Evolutionary conservation across 2,888 invertebrate species (phyloP).

Genomic region (Lithophane ornitopus): DNA sequence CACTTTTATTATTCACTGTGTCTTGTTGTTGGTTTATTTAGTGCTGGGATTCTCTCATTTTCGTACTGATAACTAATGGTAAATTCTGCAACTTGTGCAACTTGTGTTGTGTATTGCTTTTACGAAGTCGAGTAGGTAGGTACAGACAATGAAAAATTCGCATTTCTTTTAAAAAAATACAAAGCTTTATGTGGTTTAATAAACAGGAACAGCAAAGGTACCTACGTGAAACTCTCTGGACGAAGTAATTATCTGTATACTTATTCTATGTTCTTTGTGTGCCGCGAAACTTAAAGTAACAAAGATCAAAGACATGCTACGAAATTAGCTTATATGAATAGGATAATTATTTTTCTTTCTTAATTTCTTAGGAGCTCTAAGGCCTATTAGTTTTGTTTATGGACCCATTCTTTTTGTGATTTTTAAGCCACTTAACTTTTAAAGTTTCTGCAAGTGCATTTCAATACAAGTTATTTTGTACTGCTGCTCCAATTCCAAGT

Average conservation of each 20-base stretch:
- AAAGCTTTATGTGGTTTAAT: conserved; percentile 9
- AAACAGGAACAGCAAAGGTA: conserved; percentile 15
- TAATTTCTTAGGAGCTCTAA: background rate
- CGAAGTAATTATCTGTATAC: conserved; percentile 33
- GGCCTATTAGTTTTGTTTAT: background rate
- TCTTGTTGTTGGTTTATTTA: background rate
- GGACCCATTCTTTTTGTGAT: background rate
- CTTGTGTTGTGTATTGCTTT: background rate
- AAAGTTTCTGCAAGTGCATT: background rate
- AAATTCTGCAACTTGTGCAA: background rate
- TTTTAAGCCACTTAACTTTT: background rate
- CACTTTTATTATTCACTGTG: conserved; percentile 26
- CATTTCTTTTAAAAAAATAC: background rate
- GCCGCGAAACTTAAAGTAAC: conserved; percentile 24
- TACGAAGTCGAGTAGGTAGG: background rate
- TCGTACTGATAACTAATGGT: background rate
- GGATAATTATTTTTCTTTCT: background rate
- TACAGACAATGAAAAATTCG: background rate
- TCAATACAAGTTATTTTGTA: background rate
- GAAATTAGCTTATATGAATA: conserved; percentile 25
- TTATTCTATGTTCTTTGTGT: conserved; percentile 28
- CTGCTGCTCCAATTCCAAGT: background rate
- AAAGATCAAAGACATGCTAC: conserved; percentile 33
- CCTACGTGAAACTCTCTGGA: conserved; percentile 11
- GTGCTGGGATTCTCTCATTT: background rate